Conservation (phyloP, 2,113 vertebrate species). For the Ictidomys tridecemlineatus region DNA sequence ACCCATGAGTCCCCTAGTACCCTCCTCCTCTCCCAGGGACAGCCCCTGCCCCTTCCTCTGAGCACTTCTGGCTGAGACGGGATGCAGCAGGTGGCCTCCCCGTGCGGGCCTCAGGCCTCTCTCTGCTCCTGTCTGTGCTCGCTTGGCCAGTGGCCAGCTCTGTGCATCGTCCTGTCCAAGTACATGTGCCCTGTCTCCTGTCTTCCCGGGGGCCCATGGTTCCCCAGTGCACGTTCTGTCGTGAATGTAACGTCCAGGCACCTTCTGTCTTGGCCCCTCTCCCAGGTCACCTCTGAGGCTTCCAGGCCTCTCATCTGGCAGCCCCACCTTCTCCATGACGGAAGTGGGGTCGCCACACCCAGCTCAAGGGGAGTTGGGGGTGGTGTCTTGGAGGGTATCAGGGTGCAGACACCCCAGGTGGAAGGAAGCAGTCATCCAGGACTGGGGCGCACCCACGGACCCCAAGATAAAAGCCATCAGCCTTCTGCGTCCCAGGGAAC, state of each 20-base stretch:
- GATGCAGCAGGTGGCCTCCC: too few relatives aligned
- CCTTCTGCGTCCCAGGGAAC: neutral
- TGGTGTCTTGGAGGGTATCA: neutral
- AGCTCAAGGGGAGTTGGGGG: neutral
- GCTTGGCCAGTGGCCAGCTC: rapidly evolving
- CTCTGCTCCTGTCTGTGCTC: neutral
- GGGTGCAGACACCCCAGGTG: neutral
- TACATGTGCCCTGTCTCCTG: neutral
- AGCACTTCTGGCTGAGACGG: neutral
- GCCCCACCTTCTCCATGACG: neutral
- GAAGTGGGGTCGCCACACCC: neutral
- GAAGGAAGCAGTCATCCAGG: neutral
- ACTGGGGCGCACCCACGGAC: neutral
- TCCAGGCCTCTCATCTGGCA: neutral
- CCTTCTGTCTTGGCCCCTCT: neutral
- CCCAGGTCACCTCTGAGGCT: neutral
- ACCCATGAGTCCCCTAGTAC: neutral
- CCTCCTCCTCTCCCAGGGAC: neutral
- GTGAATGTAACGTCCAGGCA: neutral
- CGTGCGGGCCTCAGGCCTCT: too few relatives aligned
- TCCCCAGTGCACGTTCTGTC: neutral
- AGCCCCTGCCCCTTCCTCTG: neutral
- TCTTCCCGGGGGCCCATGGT: neutral
- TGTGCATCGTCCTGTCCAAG: neutral
- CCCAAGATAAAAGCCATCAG: neutral